phyloP scores from a whole-genome alignment of 2,888 invertebrate species.

The Slavum lentiscoides region DNA sequence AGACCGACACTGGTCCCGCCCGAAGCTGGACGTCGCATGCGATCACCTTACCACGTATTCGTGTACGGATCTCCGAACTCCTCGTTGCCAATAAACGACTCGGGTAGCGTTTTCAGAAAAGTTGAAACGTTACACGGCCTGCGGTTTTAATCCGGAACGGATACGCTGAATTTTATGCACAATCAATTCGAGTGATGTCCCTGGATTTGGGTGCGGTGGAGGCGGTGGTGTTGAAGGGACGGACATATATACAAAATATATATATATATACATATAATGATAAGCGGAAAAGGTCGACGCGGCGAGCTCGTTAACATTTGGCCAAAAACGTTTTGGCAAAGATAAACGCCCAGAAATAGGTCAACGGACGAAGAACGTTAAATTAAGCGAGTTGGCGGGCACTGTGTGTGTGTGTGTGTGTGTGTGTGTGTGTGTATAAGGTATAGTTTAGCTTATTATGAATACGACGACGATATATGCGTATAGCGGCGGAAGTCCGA shows the following conservation, averaged over 20 bases:
- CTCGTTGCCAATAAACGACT: not conserved
- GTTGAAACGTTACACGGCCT: not conserved
- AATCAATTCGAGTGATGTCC: not conserved
- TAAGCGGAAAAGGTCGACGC: not conserved
- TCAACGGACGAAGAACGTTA: constrained; percentile 26
- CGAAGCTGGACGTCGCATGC: too few species aligned
- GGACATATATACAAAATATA: too few species aligned
- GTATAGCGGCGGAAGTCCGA: constrained; percentile 5
- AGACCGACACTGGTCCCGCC: too few species aligned
- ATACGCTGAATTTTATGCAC: not conserved
- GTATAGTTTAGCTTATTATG: not conserved
- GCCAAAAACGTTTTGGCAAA: constrained; percentile 45
- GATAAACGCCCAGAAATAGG: constrained; percentile 36
- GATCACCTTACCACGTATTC: too few species aligned
- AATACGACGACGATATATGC: too few species aligned
- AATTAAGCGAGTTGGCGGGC: not conserved
- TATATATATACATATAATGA: constrained; percentile 1
- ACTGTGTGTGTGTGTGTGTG: not conserved
- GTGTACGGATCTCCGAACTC: too few species aligned
- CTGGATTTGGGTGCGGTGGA: too few species aligned
- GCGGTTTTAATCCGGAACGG: not conserved
- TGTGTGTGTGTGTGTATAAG: not conserved
- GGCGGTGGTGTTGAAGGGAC: too few species aligned
- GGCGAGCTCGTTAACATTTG: constrained; percentile 51
- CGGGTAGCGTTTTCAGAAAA: not conserved